Base-by-base conservation (phyloP, 2,113 vertebrate genomes). In the Corvus moneduloides region DNA sequence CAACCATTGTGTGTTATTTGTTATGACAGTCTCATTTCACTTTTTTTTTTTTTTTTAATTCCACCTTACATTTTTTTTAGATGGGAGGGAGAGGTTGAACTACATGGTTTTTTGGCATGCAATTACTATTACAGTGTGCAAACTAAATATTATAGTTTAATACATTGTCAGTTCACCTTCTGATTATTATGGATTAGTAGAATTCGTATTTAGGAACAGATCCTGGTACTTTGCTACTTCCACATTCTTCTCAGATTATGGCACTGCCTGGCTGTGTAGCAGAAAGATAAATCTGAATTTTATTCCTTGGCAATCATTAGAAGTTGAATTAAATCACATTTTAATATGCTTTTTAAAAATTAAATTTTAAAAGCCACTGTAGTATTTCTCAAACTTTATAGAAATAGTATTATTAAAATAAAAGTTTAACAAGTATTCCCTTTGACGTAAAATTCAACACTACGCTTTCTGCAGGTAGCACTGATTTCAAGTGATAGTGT, bases 391-490 rank as follows among this genome's bases (percentile, higher is more conserved):
- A 89, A 54, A 37, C 77, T 86, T 78, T 66, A 7, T 52, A 30
- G 48, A 67, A 86, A 84, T 68, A 39, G 52, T n/a, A 37, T 71
- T 55, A 41, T 71, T 87, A 75, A 88, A 85, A 30, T 58, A 69
- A 62, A 91, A 73, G 32, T 88, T 72, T 68, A 52, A 52, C n/a
- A 37, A 37, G 5, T 95, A 39, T 68, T 95, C 80, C 88, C 79
- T 94, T 87, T 96, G 88, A 94, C 49, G 21, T 94, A 72, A 90
- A 90, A 91, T 80, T 91, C 69, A 96, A 93, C 79, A 46, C 35
- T 94, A 59, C 96, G 10, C 86, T 96, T 49, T 96, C 94, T 96
- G 83, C 96, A 95, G 94, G 95, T 96, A 97, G 96, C 85, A 90
- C 88, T 93, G 92, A 68, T 95, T 92, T 94, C 93, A 93, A 94